Conservation (phyloP, 2,113 vertebrate species). For the Cinclus cinclus region DNA sequence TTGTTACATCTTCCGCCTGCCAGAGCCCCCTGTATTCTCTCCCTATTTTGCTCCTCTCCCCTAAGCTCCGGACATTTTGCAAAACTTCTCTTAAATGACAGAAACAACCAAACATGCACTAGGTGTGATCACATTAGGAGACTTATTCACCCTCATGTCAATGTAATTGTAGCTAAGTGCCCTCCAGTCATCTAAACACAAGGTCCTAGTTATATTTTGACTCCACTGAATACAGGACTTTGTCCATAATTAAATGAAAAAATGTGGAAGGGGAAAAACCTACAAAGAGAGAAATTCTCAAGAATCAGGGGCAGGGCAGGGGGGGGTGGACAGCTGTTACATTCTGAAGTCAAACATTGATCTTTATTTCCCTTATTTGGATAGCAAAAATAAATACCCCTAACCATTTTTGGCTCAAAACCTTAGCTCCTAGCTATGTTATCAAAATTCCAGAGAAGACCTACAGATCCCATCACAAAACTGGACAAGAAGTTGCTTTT, state of each 20-base stretch:
- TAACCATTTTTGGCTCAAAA: not conserved
- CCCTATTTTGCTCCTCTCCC: not conserved
- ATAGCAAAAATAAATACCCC: too few relatives aligned
- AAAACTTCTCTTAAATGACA: not conserved
- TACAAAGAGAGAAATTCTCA: not conserved
- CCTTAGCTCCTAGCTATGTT: not conserved
- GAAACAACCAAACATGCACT: not conserved
- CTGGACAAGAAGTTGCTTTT: not conserved
- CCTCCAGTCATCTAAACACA: slow-evolving; percentile 13
- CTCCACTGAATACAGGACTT: not conserved
- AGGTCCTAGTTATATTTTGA: not conserved
- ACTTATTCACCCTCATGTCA: not conserved
- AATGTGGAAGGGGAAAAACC: not conserved
- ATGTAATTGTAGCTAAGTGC: not conserved
- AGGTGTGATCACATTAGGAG: not conserved
- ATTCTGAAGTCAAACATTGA: not conserved
- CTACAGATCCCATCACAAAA: not conserved
- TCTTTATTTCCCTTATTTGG: not conserved
- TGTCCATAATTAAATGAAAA: not conserved
- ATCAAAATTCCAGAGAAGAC: not conserved
- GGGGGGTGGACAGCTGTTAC: not conserved
- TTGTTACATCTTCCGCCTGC: not conserved
- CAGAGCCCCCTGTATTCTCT: not conserved
- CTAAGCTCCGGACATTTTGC: not conserved
- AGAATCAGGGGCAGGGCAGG: rapidly evolving